These are phyloP conservation scores for Strix aluco DNA, from an alignment of 2,113 vertebrate genomes.

Conservation along the genomic window DNA sequence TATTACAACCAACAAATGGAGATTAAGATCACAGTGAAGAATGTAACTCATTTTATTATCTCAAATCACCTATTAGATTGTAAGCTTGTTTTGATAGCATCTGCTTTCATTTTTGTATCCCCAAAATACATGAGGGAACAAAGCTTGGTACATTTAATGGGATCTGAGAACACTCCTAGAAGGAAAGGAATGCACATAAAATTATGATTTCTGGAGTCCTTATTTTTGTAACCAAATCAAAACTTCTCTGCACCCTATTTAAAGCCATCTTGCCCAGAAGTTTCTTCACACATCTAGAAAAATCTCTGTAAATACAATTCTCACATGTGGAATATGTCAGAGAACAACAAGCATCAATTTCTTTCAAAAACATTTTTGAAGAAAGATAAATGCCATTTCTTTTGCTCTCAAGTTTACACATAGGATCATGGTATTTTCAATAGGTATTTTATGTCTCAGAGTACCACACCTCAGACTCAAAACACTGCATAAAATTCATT, in stretches of 20 bases:
- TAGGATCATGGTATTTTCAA: background rate
- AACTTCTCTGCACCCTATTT: background rate
- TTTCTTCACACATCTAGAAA: background rate
- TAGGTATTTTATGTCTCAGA: background rate
- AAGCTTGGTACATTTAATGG: background rate
- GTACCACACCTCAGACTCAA: background rate
- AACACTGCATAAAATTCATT: background rate
- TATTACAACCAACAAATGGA: background rate
- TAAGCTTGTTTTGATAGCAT: background rate
- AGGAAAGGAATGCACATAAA: background rate
- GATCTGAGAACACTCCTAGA: background rate
- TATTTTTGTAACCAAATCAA: background rate
- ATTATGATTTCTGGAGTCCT: background rate
- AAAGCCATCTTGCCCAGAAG: background rate
- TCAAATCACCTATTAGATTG: background rate
- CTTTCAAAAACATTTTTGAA: background rate
- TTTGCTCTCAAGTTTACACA: background rate
- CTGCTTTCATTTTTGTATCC: background rate
- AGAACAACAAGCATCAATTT: background rate
- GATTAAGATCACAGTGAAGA: background rate
- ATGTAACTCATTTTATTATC: background rate
- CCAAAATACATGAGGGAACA: background rate
- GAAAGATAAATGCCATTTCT: background rate
- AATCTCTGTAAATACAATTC: background rate
- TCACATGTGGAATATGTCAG: rapidly evolving